Evolutionary conservation across 2,113 vertebrate genomes (phyloP).

Genomic region (Pseudopipra pipra): DNA sequence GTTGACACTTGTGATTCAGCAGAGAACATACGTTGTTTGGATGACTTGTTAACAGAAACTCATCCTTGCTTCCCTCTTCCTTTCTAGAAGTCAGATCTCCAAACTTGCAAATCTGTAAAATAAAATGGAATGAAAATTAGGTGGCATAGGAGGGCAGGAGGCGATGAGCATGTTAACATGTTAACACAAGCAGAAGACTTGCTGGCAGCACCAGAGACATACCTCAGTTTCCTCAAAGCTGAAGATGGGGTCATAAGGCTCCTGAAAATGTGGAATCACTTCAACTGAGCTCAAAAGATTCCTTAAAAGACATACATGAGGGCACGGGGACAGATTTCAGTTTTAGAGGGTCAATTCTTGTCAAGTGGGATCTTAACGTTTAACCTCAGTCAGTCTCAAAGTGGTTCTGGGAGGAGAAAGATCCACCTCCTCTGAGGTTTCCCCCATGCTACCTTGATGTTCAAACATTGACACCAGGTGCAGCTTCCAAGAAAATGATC

Average conservation of each 20-base stretch:
- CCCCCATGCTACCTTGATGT: neutral
- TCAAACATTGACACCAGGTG: neutral
- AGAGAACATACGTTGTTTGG: neutral
- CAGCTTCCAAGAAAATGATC: neutral
- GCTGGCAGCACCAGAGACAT: neutral
- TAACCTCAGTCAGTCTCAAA: neutral
- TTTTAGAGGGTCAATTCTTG: neutral
- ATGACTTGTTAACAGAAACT: neutral
- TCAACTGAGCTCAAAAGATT: neutral
- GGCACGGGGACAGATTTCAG: neutral
- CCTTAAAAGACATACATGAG: neutral
- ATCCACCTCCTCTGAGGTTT: neutral
- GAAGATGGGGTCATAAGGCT: neutral
- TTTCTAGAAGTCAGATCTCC: neutral
- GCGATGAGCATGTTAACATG: neutral
- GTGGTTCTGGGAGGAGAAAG: neutral
- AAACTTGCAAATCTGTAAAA: neutral
- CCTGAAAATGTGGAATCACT: neutral
- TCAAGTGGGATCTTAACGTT: neutral
- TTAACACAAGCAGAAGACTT: neutral
- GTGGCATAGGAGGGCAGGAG: neutral
- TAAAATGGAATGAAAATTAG: neutral
- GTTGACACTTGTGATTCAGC: neutral
- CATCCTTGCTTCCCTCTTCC: neutral
- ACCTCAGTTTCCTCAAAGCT: neutral